These are phyloP conservation scores for Achatina immaculata DNA, from an alignment of 1,140 invertebrate genomes.

Conservation along the genomic window DNA sequence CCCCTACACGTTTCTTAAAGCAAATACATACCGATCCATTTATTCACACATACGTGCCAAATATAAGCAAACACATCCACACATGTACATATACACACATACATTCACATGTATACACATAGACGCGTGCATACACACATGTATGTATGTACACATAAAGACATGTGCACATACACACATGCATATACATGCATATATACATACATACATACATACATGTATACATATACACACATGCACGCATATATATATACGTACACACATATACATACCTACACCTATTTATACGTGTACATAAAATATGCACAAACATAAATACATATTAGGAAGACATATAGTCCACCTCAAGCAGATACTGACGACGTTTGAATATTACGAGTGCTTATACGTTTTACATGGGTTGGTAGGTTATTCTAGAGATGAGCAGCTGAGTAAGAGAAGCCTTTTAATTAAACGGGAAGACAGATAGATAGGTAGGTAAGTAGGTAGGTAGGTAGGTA, in stretches of 20 bases:
- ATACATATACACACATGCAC: constrained; percentile 12
- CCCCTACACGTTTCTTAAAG: too few relatives aligned
- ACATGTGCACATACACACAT: neutral
- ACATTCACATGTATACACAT: constrained; percentile 17
- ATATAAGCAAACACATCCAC: neutral
- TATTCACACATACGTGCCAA: constrained; percentile 3
- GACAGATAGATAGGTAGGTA: too few relatives aligned
- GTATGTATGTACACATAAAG: neutral
- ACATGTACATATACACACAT: constrained; percentile 2
- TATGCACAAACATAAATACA: too few relatives aligned
- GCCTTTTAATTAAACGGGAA: too few relatives aligned
- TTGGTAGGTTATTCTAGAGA: too few relatives aligned
- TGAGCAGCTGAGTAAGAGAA: too few relatives aligned
- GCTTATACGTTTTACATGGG: too few relatives aligned
- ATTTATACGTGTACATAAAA: too few relatives aligned
- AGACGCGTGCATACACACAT: constrained; percentile 6
- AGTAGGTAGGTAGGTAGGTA: too few relatives aligned
- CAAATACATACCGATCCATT: neutral
- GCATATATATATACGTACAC: constrained; percentile 12
- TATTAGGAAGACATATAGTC: too few relatives aligned
- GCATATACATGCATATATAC: neutral
- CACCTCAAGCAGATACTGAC: neutral
- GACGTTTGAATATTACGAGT: too few relatives aligned
- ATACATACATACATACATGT: neutral
- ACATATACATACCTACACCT: constrained; percentile 19